phyloP scores from a whole-genome alignment of 2,797 vertebrate species.

The Prionace glauca region DNA sequence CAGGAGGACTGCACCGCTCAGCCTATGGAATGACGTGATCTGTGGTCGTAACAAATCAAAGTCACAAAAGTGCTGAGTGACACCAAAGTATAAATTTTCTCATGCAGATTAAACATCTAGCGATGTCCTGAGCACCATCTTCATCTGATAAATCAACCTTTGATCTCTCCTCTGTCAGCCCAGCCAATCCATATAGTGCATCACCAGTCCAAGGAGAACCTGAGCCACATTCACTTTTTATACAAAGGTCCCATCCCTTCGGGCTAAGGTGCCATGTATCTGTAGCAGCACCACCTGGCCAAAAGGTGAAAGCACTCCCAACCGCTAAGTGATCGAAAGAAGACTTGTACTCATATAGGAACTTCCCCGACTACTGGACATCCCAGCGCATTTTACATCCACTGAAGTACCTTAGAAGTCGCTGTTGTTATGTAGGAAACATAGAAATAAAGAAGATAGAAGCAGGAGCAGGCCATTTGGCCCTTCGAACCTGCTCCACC shows the following conservation, averaged over 20 bases:
- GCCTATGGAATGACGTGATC: neutral
- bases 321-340: neutral
- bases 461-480: no score
- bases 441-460: no score
- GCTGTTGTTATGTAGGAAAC: neutral
- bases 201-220: neutral
- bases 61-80: conserved; percentile 30
- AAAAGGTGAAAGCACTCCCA: neutral
- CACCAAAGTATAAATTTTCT: conserved; percentile 26
- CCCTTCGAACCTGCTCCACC: no score
- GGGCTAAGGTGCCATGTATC: neutral
- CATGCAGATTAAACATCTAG: conserved; percentile 31
- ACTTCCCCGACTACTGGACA: neutral
- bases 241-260: neutral
- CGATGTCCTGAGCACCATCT: conserved; percentile 30
- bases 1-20: neutral
- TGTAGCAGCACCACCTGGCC: neutral
- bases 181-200: neutral
- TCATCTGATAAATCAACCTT: conserved; percentile 30
- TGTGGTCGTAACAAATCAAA: conserved; percentile 28
- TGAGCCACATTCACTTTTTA: neutral
- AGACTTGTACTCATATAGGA: neutral
- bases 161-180: neutral
- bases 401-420: neutral
- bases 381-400: no score